These are phyloP conservation scores for Macrophya annulata DNA, from an alignment of 2,888 invertebrate genomes.

Conservation along the genomic window DNA sequence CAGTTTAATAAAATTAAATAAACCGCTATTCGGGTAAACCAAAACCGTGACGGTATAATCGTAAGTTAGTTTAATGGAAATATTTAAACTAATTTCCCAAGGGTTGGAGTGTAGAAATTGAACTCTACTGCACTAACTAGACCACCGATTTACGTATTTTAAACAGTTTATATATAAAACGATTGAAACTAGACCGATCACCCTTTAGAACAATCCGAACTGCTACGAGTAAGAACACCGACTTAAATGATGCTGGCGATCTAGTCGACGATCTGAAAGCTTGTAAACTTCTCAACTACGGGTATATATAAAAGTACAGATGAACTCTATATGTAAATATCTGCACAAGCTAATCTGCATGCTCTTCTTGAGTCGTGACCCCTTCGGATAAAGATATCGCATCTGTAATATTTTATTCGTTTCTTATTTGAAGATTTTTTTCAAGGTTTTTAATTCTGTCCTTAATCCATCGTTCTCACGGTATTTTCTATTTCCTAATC, in stretches of 20 bases:
- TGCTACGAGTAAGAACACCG: not conserved
- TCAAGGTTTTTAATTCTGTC: not conserved
- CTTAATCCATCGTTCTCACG: not conserved
- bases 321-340: slow-evolving; percentile 18
- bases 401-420: not conserved
- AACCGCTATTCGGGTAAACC: not conserved
- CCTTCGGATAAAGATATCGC: slow-evolving; percentile 3
- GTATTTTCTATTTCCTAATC: not conserved
- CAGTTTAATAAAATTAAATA: not conserved
- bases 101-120: not conserved
- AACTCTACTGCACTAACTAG: not conserved
- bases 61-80: slow-evolving; percentile 24
- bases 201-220: not conserved
- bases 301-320: not conserved
- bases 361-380: slow-evolving; percentile 36
- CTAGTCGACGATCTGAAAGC: not conserved
- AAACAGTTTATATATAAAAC: not conserved
- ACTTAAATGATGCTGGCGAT: not conserved
- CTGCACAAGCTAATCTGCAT: not conserved
- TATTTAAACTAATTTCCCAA: slow-evolving; percentile 41
- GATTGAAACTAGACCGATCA: not conserved
- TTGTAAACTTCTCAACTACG: not conserved
- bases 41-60: slow-evolving; percentile 8
- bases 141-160: not conserved
- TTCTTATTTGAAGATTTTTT: not conserved